Base-by-base conservation (phyloP, 2,888 invertebrate species). In the Cheilosia scutellata region DNA sequence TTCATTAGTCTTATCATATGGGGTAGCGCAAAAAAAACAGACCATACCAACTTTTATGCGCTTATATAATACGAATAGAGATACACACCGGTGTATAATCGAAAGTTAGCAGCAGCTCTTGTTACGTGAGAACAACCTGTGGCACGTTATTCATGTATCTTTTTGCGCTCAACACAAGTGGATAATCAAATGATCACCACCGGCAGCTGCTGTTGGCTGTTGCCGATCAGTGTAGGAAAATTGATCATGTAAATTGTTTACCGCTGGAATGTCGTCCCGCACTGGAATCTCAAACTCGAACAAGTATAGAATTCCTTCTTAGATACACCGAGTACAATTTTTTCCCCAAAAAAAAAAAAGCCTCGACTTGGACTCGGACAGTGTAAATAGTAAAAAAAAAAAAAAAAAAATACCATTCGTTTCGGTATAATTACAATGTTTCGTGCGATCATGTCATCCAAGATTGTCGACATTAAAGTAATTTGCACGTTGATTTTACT, bases 401-500 rank as follows among this genome's bases (percentile, higher is more conserved):
- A 20, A 20, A 20, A 20, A 20, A 20, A 1, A 20, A 63, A 55
- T 40, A 31, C 29, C 20, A 40, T 40, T 40, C 47, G 47, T 70
- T 77, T 62, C 51, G 70, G 62, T 68, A 6, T 9, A 63, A 78
- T 79, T 79, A 62, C 72, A 72, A 68, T 42, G 42, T 70, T 79
- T 75, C 62, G 65, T 75, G 68, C 79, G 84, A 84, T 70, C 68
- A 80, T 80, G 80, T 75, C 70, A 75, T 70, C 60, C 40, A 31
- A 66, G 66, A 82, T 86, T 82, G 86, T 80, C 66, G 82, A 86
- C 84, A 82, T 86, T 71, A 82, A 80, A 72, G 82, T 86, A 82
- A 86, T 86, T 86, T 86, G 86, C 86, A 86, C 86, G 82, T 76
- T 72, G 86, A 72, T 82, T 77, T 77, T 62, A 58, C 76, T 86